Evolutionary conservation across 2,113 vertebrate species (phyloP).

Genomic region (Halcyon malimbica): DNA sequence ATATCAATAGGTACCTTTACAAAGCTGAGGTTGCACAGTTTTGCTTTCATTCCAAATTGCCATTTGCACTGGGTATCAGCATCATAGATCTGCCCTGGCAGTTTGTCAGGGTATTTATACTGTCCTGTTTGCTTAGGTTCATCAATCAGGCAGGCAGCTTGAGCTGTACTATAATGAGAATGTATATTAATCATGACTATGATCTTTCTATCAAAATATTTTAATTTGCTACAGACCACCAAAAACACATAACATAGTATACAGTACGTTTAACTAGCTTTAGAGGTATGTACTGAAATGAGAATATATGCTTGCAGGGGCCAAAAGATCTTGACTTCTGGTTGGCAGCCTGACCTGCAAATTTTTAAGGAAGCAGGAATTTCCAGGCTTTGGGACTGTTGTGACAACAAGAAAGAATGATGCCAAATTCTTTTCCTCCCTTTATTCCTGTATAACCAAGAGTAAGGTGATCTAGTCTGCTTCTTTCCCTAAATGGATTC

Average conservation of each 20-base stretch:
- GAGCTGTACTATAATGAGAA: conserved; percentile 88
- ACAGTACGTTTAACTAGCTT: not conserved
- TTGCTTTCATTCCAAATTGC: conserved; percentile 97
- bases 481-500: not conserved
- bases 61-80: conserved; percentile 98
- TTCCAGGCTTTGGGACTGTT: conserved; percentile 3
- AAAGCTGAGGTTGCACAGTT: conserved; percentile 92
- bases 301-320: not conserved
- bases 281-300: not conserved
- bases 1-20: conserved; percentile 85
- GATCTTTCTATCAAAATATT: conserved; percentile 4
- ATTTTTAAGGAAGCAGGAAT: conserved; percentile 24
- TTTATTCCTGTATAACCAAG: not conserved
- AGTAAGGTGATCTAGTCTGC: not conserved
- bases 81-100: conserved; percentile 97
- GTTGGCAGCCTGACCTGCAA: conserved; percentile 11
- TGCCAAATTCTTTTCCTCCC: not conserved
- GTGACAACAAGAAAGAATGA: not conserved
- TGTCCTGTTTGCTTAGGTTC: conserved; percentile 94
- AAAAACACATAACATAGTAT: not conserved
- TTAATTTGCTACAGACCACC: conserved; percentile 41
- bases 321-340: not conserved
- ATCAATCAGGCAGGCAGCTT: conserved; percentile 95
- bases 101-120: conserved; percentile 93
- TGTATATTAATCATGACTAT: conserved; percentile 28